phyloP scores from a whole-genome alignment of 2,113 vertebrate genomes.

The Panurus biarmicus region DNA sequence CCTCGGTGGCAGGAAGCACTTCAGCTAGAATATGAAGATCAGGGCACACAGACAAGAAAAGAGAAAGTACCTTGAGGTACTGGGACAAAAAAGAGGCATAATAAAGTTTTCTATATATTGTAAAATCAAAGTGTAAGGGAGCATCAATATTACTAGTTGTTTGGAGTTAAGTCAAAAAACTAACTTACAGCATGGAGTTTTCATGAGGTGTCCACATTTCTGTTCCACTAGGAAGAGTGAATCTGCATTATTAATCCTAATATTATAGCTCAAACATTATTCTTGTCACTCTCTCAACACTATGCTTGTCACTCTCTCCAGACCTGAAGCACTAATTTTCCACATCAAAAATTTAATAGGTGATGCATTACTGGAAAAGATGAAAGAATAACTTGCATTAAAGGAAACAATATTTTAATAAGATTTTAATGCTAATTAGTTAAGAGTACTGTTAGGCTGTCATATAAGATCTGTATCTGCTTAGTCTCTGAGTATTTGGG shows the following conservation, averaged over 20 bases:
- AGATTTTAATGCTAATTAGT: neutral
- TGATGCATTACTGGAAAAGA: neutral
- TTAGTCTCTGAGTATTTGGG: neutral
- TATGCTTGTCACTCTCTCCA: neutral
- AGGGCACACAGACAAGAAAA: fast-evolving
- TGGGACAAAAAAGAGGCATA: neutral
- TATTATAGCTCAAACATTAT: neutral
- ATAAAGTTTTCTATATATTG: neutral
- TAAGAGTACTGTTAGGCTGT: neutral
- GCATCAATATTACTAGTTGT: neutral
- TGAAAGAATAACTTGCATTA: neutral
- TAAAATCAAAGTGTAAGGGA: neutral
- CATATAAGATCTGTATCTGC: neutral
- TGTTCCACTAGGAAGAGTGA: neutral
- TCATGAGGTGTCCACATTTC: neutral
- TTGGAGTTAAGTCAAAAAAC: neutral
- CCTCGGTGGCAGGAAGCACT: neutral
- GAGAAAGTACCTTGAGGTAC: neutral
- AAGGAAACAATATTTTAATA: neutral
- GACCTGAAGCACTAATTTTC: slow-evolving; percentile 12
- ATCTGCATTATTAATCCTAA: neutral
- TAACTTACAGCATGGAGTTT: neutral
- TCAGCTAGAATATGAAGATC: neutral
- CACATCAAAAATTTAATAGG: neutral
- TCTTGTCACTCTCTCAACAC: neutral